These are phyloP conservation scores for Brachyrhaphis roseni DNA, from an alignment of 2,797 vertebrate genomes.

Conservation along the genomic window DNA sequence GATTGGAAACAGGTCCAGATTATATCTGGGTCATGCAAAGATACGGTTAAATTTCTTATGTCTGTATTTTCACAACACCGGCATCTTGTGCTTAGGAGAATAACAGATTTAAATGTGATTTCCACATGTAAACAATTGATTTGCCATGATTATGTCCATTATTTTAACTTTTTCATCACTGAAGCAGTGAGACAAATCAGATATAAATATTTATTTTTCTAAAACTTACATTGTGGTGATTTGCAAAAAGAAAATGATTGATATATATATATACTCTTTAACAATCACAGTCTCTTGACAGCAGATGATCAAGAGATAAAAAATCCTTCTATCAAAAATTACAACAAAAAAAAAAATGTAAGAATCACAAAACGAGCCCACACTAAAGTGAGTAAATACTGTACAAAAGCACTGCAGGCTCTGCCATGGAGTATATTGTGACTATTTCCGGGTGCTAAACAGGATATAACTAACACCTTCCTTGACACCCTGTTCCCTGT, in stretches of 20 bases:
- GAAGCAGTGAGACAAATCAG: not conserved
- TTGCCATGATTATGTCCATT: not conserved
- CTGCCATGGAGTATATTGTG: constrained; percentile 10
- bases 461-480: constrained; percentile 40
- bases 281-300: not conserved
- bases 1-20: not conserved
- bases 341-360: not conserved
- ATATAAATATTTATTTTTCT: not conserved
- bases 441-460: constrained; percentile 24
- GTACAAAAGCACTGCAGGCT: not conserved
- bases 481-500: constrained; percentile 48
- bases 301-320: not conserved
- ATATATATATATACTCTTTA: not conserved
- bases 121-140: not conserved
- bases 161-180: not conserved
- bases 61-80: too few relatives aligned
- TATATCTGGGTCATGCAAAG: not conserved
- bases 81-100: not conserved
- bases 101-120: not conserved
- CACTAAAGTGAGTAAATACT: not conserved
- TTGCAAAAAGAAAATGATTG: not conserved
- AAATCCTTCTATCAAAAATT: not conserved
- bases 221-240: not conserved
- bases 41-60: not conserved
- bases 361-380: not conserved